These are phyloP conservation scores for Cyphomyrus plagiostoma DNA, from an alignment of 2,113 vertebrate genomes.

Conservation along the genomic window DNA sequence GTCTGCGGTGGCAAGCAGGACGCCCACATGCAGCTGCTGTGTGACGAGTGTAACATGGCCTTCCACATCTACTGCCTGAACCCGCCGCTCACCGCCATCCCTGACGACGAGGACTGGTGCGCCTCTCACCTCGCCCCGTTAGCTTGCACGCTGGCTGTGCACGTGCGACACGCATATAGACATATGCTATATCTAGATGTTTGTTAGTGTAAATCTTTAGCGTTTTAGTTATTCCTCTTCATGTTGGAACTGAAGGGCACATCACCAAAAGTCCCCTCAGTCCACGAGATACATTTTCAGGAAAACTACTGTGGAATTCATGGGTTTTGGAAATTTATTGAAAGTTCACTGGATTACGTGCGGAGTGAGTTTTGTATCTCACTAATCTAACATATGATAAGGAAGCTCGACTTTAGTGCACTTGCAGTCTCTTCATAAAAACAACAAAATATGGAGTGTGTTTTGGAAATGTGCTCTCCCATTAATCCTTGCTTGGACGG, in stretches of 20 bases:
- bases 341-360: neutral
- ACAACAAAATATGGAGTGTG: neutral
- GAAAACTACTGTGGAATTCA: neutral
- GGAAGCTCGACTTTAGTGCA: neutral
- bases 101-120: slow-evolving; percentile 97
- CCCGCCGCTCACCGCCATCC: slow-evolving; percentile 87
- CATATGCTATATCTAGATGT: neutral
- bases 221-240: neutral
- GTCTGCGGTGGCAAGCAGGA: slow-evolving; percentile 94
- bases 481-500: neutral
- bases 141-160: neutral
- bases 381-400: neutral
- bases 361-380: neutral
- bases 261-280: neutral
- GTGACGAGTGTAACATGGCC: slow-evolving; percentile 98
- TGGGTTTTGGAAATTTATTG: neutral
- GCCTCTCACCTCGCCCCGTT: slow-evolving; percentile 23
- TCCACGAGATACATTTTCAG: neutral
- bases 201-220: neutral
- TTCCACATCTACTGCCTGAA: slow-evolving; percentile 97
- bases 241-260: neutral
- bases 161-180: neutral
- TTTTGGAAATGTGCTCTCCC: neutral
- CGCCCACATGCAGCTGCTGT: slow-evolving; percentile 93
- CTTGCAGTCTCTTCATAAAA: neutral